phyloP scores from a whole-genome alignment of 2,888 invertebrate genomes.

The Automeris io region DNA sequence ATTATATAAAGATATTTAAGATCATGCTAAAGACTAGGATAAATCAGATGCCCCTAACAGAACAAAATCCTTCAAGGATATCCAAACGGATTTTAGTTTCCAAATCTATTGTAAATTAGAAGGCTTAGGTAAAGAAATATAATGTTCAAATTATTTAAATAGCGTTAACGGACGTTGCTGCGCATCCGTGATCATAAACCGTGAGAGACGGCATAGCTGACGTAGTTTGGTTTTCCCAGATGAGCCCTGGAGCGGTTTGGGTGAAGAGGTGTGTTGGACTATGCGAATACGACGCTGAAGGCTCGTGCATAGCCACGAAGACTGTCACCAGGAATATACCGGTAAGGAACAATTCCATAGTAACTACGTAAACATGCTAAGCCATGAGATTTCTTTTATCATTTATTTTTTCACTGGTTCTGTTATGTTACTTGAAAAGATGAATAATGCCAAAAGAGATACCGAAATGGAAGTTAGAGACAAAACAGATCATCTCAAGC shows the following conservation, averaged over 20 bases:
- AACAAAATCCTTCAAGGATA: too few species aligned
- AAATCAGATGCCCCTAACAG: too few species aligned
- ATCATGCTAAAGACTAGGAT: too few species aligned
- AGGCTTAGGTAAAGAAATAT: not conserved
- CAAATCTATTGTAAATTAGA: too few species aligned
- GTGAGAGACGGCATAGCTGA: constrained; percentile 4
- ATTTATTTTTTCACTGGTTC: too few species aligned
- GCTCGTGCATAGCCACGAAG: constrained; percentile 48
- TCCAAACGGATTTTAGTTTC: too few species aligned
- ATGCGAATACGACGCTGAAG: constrained; percentile 49
- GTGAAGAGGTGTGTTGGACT: constrained; percentile 64
- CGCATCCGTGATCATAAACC: not conserved
- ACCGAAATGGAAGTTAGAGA: too few species aligned
- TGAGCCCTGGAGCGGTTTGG: constrained; percentile 62
- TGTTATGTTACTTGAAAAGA: too few species aligned
- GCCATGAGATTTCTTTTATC: not conserved
- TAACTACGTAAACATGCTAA: not conserved
- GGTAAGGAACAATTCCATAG: constrained; percentile 33
- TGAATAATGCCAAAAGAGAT: too few species aligned
- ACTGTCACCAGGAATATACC: constrained; percentile 47
- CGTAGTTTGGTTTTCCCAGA: constrained; percentile 43
- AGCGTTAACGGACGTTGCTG: not conserved
- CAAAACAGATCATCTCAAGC: too few species aligned
- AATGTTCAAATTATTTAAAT: not conserved
- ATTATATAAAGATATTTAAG: too few species aligned